phyloP scores from a whole-genome alignment of 2,113 vertebrate genomes.

The Cranoglanis bouderius region DNA sequence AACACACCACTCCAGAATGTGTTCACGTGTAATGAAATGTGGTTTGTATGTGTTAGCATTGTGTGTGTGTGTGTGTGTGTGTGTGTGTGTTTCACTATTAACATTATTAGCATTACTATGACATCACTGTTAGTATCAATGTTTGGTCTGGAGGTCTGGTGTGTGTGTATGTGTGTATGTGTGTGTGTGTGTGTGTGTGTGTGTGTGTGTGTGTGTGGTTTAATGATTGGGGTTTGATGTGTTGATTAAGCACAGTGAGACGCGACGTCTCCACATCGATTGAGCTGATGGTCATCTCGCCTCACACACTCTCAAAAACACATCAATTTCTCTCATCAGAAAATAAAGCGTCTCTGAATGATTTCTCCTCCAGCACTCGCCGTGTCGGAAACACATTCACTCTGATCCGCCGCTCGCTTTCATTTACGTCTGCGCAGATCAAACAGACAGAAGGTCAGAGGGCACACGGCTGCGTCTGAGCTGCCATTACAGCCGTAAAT shows the following conservation, averaged over 20 bases:
- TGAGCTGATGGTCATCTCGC: background rate
- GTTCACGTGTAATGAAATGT: too few species aligned
- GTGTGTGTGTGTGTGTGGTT: background rate
- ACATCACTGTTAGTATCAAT: background rate
- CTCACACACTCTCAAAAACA: background rate
- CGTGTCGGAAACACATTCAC: background rate
- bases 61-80: background rate
- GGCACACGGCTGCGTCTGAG: background rate
- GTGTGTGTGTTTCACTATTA: background rate
- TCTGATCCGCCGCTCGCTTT: background rate
- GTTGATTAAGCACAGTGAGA: background rate
- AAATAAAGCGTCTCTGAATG: background rate
- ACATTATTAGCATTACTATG: background rate
- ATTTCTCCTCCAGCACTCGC: background rate
- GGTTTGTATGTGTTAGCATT: too few species aligned
- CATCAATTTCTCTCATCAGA: background rate
- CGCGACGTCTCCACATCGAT: background rate
- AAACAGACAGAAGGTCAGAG: background rate
- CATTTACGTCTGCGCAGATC: background rate
- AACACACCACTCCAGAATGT: background rate
- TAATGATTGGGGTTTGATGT: background rate
- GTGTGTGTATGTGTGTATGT: background rate
- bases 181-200: background rate
- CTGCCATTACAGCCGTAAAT: background rate
- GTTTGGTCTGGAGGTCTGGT: background rate